Percentiles rank a stretch among this genome's conserved stretches.
These are phyloP conservation scores for Ridgeia piscesae DNA, from an alignment of 1,140 invertebrate genomes.

Conservation along the genomic window DNA sequence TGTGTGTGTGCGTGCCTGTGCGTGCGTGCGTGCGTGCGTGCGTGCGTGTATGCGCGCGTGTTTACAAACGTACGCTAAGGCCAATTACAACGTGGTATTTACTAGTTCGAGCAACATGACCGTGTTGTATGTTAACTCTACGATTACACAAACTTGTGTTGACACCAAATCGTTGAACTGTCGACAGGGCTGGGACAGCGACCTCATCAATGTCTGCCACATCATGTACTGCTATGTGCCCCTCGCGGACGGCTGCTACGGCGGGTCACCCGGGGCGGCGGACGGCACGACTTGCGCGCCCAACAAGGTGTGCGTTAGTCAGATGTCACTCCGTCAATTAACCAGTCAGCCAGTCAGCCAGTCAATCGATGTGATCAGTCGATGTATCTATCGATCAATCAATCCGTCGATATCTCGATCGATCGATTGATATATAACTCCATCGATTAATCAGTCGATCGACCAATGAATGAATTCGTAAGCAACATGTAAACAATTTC, in stretches of 20 bases:
- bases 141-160: background rate
- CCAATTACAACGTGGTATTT: no score
- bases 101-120: no score
- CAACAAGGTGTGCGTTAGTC: background rate
- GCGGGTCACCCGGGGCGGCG: background rate
- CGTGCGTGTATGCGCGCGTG: background rate
- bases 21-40: background rate
- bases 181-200: background rate
- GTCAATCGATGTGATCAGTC: no score
- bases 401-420: no score
- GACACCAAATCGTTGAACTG: background rate
- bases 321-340: no score
- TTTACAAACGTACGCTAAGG: background rate
- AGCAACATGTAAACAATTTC: no score
- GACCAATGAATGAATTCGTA: no score
- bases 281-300: background rate
- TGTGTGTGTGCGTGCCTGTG: no score
- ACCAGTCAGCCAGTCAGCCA: no score
- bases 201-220: background rate
- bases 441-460: no score
- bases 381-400: no score
- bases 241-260: background rate
- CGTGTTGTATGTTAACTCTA: background rate
- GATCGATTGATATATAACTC: no score
- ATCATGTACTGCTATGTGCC: background rate